Evolutionary conservation across 2,888 invertebrate genomes (phyloP), one percentile per base, ranked within the genome.

Genomic region (Amphipoea oculea): DNA sequence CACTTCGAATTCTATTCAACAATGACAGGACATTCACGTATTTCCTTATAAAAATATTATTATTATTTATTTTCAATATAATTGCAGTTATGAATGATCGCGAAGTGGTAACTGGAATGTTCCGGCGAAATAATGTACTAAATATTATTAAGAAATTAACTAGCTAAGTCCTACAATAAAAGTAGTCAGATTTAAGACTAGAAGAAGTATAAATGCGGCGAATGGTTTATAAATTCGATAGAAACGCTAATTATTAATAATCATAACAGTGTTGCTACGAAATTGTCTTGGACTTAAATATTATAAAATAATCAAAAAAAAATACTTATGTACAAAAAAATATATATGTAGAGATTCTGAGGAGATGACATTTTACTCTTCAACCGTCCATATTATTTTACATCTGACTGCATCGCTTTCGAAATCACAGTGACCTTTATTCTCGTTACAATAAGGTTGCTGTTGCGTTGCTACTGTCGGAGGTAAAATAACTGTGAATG

Each of bases 101-200:
- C 14, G 23, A 79, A 73, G 40, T 71, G 79, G 85, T 84, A 86
- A 86, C 83, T 85, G 76, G 76, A 79, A 83, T 77, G 83, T 79
- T 66, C 69, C 14, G 23, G n/a, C 51, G 20, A 63, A 73, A 65
- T 65, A 77, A 67, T 68, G 29, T 29, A 54, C 14, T 54, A 29
- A 40, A 60, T 45, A 77, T 70, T 60, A 54, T 57, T 70, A 73
- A 71, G 17, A 73, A 63, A 62, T 23, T n/a, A 68, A 48, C 14
- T 42, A 74, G 12, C 14, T 65, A 60, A 36, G 1, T 23, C 36
- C 20, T 83, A 79, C 7, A 36, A 36, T 54, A 73, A 40, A 79
- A 70, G 29, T 17, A 74, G 29, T 73, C 57, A 75, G 40, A 72
- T 68, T 36, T 7, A 73, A 74, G 84, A 84, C 84, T 84, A 84